A percentile compares a stretch with the other conserved stretches of the same genome.
These are phyloP conservation scores for Microcaecilia unicolor DNA, from an alignment of 2,797 vertebrate genomes.

Conservation along the genomic window DNA sequence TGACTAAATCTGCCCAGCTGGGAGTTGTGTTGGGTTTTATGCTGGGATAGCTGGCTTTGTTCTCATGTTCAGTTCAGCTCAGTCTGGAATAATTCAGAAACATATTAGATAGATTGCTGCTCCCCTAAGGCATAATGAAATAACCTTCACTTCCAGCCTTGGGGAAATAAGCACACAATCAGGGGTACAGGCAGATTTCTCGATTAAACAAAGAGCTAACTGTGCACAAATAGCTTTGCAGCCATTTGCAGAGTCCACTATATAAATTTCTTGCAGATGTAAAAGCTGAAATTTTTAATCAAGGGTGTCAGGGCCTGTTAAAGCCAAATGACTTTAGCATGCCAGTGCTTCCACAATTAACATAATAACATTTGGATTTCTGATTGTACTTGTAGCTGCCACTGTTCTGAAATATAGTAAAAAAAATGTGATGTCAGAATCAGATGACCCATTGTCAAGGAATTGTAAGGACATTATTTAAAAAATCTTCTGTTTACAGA, in stretches of 20 bases:
- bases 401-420: conserved; percentile 25
- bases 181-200: conserved; percentile 64
- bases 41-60: conserved; percentile 69
- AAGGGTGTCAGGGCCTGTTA: conserved; percentile 35
- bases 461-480: too few species aligned
- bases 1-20: conserved; percentile 74
- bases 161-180: conserved; percentile 71
- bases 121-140: conserved; percentile 73
- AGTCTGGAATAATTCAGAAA: conserved; percentile 83
- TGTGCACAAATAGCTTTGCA: conserved; percentile 62
- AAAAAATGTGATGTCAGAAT: conserved; percentile 29
- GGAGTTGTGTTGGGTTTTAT: conserved; percentile 55
- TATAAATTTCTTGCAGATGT: conserved; percentile 77
- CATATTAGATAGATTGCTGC: conserved; percentile 76
- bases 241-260: conserved; percentile 72
- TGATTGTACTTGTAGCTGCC: conserved; percentile 40
- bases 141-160: conserved; percentile 72
- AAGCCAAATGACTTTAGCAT: conserved; percentile 38
- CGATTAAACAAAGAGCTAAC: conserved; percentile 70
- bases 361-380: conserved; percentile 50
- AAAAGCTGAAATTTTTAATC: conserved; percentile 58
- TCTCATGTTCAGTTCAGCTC: conserved; percentile 66
- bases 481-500: too few species aligned
- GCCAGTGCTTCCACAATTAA: conserved; percentile 41
- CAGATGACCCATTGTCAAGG: too few species aligned